Evolutionary conservation across 2,113 vertebrate species (phyloP).

Genomic region (Lampris incognitus): DNA sequence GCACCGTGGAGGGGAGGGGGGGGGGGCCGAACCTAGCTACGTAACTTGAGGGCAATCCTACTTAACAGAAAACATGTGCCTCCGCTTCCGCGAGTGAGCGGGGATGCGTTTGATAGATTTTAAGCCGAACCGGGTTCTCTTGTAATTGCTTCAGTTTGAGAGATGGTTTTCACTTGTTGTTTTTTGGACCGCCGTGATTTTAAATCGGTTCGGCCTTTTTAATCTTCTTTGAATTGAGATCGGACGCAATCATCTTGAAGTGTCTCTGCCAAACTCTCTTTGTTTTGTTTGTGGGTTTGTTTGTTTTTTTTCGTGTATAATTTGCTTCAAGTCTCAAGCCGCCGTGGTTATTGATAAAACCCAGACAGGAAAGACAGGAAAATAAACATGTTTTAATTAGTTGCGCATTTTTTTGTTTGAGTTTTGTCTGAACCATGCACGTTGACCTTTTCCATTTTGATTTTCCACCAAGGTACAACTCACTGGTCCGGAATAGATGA

Average conservation of each 20-base stretch:
- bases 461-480: too few relatives aligned
- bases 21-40: conserved; percentile 70
- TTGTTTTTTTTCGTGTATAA: too few relatives aligned
- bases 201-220: background rate
- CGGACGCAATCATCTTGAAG: background rate
- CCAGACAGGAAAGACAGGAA: too few relatives aligned
- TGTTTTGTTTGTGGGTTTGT: too few relatives aligned
- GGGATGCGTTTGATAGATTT: conserved; percentile 26
- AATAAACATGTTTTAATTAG: too few relatives aligned
- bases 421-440: too few relatives aligned
- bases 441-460: too few relatives aligned
- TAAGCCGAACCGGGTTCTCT: background rate
- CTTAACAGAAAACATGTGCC: conserved; percentile 67
- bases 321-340: too few relatives aligned
- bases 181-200: background rate
- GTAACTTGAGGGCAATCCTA: conserved; percentile 48
- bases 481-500: too few relatives aligned
- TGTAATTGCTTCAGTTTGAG: background rate
- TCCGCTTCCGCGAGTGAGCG: conserved; percentile 51
- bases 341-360: too few relatives aligned
- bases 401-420: too few relatives aligned
- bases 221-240: background rate
- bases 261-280: too few relatives aligned
- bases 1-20: conserved; percentile 53
- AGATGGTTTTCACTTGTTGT: background rate